Base-by-base conservation (phyloP, 92 coral and sea anemone species). In the Paramuricea clavata region DNA sequence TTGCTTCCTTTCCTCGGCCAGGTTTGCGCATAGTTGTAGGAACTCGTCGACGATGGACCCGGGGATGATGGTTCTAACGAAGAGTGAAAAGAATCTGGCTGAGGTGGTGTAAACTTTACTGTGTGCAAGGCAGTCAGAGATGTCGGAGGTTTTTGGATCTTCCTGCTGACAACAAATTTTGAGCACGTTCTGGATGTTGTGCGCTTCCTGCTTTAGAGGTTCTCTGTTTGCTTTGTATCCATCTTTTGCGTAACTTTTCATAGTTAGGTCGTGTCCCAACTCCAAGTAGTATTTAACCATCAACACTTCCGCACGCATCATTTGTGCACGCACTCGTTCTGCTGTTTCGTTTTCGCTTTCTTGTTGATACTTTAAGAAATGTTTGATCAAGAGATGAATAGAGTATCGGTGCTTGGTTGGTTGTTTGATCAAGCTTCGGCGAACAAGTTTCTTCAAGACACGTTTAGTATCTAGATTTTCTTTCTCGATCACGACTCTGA, bases 31-130 rank as follows among this genome's bases (percentile, higher is more conserved):
- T 2, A 30, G 3, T 41, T 49, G 52, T 23, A 74, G 62, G 23
- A 74, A 74, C 26, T 74, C 31, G 28, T 31, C 33, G 16, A 74
- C 81, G 34, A 74, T 41, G 25, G 60, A 21, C 25, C 59, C 59
- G 1, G 81, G 52, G 10, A 74, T 49, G 30, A 42, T 10, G 27
- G 33, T 28, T 43, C 33, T 25, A 27, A 74, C 19, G n/a, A 74
- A 28, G 30, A 41, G 33, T 15, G 33, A 74, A 74, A 74, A 44
- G 39, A 74, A 74, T 43, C 41, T 43, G 13, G 61, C 49, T 23
- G 62, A 74, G 10, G 61, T 6, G 59, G 12, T 41, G 81, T 74
- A 74, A 19, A 74, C 43, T n/a, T 74, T n/a, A 43, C 81, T 74
- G 13, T 22, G 25, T 43, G 52, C 81, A 9, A 74, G 39, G 62